A percentile compares a stretch with the other conserved stretches of the same genome.
phyloP scores from a whole-genome alignment of 2,113 vertebrate genomes.

The Piliocolobus tephrosceles region DNA sequence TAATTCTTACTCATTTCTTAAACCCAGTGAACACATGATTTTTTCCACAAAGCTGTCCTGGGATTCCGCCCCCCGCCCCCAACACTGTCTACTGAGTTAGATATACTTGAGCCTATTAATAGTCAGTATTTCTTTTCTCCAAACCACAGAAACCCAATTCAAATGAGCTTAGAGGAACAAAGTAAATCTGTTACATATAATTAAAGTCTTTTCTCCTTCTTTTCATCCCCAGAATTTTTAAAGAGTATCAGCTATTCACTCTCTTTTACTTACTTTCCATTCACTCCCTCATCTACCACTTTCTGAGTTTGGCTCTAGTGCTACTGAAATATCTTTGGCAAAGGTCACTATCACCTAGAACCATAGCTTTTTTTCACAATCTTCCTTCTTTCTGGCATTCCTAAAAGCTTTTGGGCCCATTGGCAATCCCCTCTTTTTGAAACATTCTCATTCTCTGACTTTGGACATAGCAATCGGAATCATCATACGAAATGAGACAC shows the following conservation, averaged over 20 bases:
- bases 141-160: constrained; percentile 29
- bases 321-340: neutral
- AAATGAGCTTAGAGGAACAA: neutral
- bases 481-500: neutral
- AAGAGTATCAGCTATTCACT: neutral
- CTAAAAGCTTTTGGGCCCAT: neutral
- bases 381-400: neutral
- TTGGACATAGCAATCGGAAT: neutral
- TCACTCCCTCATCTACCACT: neutral
- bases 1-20: neutral
- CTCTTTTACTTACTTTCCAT: neutral
- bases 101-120: neutral
- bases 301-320: neutral
- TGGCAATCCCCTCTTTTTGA: neutral
- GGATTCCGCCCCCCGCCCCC: neutral
- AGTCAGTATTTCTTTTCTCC: neutral
- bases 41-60: neutral
- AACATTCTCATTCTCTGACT: neutral
- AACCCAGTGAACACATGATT: neutral
- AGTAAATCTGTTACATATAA: neutral
- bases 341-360: neutral
- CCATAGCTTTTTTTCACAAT: neutral
- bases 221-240: neutral
- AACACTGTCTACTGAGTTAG: neutral
- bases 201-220: neutral